A percentile compares a stretch with the other conserved stretches of the same genome.
Evolutionary conservation across 2,797 vertebrate species (phyloP).

Genomic region (Hypotaenidia philippensis): DNA sequence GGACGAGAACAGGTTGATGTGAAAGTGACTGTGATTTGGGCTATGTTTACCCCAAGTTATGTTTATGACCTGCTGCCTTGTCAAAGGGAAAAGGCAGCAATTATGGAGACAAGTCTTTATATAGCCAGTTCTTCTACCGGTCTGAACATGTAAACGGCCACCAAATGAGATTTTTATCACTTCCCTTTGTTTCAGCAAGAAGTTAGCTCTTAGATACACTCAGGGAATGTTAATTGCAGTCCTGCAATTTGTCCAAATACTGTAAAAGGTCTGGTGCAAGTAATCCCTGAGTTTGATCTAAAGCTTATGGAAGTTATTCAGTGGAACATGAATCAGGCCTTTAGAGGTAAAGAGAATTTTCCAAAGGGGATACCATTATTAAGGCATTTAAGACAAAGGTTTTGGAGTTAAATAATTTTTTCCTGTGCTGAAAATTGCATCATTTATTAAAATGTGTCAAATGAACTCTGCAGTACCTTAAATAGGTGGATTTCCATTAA

Average conservation of each 20-base stretch:
- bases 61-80: not conserved
- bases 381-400: not conserved
- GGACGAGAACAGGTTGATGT: not conserved
- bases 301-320: not conserved
- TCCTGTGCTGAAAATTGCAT: not conserved
- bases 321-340: not conserved
- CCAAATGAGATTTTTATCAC: not conserved
- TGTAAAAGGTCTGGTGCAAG: not conserved
- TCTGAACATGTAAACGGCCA: accelerated
- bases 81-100: not conserved
- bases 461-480: not conserved
- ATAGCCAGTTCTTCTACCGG: accelerated
- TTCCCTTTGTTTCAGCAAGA: not conserved
- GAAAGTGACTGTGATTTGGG: accelerated
- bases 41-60: not conserved
- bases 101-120: not conserved
- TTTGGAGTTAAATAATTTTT: not conserved
- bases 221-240: not conserved
- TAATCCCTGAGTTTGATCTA: not conserved
- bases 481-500: slow-evolving; percentile 9
- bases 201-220: not conserved
- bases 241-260: not conserved
- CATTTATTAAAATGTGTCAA: not conserved
- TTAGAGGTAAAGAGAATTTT: not conserved
- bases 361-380: not conserved